A percentile compares a stretch with the other conserved stretches of the same genome.
Conservation (phyloP, 2,888 invertebrate species). For the Eilema griseolum region DNA sequence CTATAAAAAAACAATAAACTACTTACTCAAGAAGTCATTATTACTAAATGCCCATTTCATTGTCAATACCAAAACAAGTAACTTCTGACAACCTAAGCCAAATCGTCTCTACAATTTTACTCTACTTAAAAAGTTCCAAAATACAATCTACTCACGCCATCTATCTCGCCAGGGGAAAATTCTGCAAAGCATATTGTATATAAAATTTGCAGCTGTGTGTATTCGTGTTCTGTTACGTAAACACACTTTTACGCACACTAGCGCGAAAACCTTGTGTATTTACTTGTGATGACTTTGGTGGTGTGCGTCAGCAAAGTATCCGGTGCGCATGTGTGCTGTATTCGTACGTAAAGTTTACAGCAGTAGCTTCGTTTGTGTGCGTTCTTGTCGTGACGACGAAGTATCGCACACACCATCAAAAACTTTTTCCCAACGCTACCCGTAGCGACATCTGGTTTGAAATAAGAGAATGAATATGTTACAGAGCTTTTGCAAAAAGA, state of each 20-base stretch:
- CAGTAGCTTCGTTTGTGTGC: conserved; percentile 48
- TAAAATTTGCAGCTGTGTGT: conserved; percentile 50
- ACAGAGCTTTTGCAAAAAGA: conserved; percentile 61
- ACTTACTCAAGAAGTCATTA: conserved; percentile 24
- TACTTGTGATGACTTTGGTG: conserved; percentile 33
- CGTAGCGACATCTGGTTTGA: conserved; percentile 77
- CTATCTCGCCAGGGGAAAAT: conserved; percentile 56
- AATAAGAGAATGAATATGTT: conserved; percentile 56
- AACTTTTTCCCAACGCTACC: conserved; percentile 64
- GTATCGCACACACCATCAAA: conserved; percentile 64
- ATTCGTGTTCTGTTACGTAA: conserved; percentile 47
- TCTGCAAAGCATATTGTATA: conserved; percentile 50
- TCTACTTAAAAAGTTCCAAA: conserved; percentile 17
- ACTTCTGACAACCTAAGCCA: conserved; percentile 30
- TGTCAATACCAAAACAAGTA: conserved; percentile 35
- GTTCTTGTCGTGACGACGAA: conserved; percentile 53
- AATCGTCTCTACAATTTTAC: conserved; percentile 25
- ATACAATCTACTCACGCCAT: conserved; percentile 63
- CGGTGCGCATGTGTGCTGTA: conserved; percentile 54
- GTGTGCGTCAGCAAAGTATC: conserved; percentile 49
- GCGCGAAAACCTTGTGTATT: conserved; percentile 41
- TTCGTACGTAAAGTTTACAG: conserved; percentile 56
- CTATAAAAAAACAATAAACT: neutral
- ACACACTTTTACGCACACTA: conserved; percentile 55
- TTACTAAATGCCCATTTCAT: conserved; percentile 35